Evolutionary conservation across 2,797 vertebrate genomes (phyloP), one percentile per base, ranked within the genome.

Genomic region (Girardinus metallicus): DNA sequence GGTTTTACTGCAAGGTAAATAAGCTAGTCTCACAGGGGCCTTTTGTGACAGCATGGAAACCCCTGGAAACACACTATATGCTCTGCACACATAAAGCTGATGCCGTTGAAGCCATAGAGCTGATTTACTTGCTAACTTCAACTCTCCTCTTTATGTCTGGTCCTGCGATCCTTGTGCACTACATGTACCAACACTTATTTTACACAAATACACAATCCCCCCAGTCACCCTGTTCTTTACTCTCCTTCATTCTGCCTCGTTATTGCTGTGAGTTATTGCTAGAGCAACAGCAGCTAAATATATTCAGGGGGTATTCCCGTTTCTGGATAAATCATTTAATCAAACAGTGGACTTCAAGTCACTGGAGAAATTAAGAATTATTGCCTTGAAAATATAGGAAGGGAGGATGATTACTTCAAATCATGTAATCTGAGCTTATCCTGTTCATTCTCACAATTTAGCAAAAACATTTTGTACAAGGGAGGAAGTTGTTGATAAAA

Each of bases 1-100:
- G 88, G 92, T 95, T 96, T 96, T 96, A 95, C 94, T 95, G 94
- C 93, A 93, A 91, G 92, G 91, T 95, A 96, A 96, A 96, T 92
- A 95, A 90, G 88, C 86, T 76, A 86, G 91, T 94, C 92, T 95
- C 93, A 95, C 89, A 93, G 91, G 87, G 91, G 89, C 88, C 94
- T 95, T 93, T 93, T 95, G 93, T 95, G 95, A 94, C 92, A 88
- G 93, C 92, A 95, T 94, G 94, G 94, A 96, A 94, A 94, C 85
- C 88, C 89, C 87, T 91, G 80, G 80, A 93, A 93, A 91, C 88
- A 87, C 89, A 85, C 57, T 83, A 80, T 89, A 90, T 78, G 57
- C 90, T 83, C 83, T 72, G 43, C 86, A 86, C 90, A 86, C 75
- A 86, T 89, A 89, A 92, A 91, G 83, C 80, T 87, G 82, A 91